Percentiles rank a stretch among this genome's conserved stretches.
These are phyloP conservation scores for Sparus aurata DNA, from an alignment of 2,797 vertebrate genomes.

Conservation along the genomic window DNA sequence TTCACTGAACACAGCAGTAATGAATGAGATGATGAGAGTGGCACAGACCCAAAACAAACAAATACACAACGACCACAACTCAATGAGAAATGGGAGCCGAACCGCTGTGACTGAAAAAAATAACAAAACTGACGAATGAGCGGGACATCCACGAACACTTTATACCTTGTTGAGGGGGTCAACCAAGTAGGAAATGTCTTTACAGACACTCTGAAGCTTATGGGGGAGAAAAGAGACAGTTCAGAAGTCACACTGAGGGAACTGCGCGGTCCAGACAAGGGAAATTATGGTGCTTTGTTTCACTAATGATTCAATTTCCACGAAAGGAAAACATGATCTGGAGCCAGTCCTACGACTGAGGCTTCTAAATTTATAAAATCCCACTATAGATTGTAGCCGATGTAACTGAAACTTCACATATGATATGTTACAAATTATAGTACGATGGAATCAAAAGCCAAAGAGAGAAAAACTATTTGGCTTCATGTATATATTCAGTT, in stretches of 20 bases:
- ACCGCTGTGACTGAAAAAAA: slow-evolving; percentile 35
- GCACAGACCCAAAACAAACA: slow-evolving; percentile 49
- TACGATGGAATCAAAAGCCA: not conserved
- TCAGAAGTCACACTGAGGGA: slow-evolving; percentile 51
- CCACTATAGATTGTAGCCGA: not conserved
- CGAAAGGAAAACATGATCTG: not conserved
- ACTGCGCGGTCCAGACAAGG: slow-evolving; percentile 17
- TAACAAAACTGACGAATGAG: slow-evolving; percentile 30
- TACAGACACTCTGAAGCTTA: slow-evolving; percentile 88
- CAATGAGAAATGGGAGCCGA: slow-evolving; percentile 31
- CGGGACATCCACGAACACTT: slow-evolving; percentile 21
- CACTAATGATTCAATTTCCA: slow-evolving; percentile 11
- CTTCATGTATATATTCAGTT: not conserved
- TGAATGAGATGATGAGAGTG: slow-evolving; percentile 51
- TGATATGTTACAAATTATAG: not conserved
- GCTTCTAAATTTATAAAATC: slow-evolving; percentile 1
- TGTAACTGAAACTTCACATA: not conserved
- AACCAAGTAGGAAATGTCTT: slow-evolving; percentile 89
- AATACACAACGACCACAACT: slow-evolving; percentile 41
- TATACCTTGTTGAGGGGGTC: slow-evolving; percentile 89
- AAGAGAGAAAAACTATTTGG: not conserved
- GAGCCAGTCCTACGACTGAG: not conserved
- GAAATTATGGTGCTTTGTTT: slow-evolving; percentile 9
- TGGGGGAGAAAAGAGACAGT: slow-evolving; percentile 72
- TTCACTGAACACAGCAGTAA: slow-evolving; percentile 33